Evolutionary conservation across 2,888 invertebrate genomes (phyloP).

Genomic region (Tenthredo distinguenda): DNA sequence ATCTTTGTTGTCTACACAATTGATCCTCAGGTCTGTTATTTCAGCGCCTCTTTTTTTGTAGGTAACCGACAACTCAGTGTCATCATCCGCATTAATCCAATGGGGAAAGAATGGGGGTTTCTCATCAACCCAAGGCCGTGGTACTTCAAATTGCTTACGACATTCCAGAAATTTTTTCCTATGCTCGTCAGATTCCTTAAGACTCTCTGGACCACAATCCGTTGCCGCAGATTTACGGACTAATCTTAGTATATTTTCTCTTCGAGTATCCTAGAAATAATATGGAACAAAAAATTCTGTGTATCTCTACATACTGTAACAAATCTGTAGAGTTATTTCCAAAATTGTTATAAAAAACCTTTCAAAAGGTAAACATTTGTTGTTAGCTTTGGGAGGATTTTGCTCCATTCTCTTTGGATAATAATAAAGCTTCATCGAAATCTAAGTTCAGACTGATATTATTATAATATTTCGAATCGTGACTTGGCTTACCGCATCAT

Average conservation of each 20-base stretch:
- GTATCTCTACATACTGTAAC: neutral
- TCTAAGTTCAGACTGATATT: neutral
- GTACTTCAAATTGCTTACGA: conserved; percentile 43
- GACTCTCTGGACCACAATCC: neutral
- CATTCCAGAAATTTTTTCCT: conserved; percentile 38
- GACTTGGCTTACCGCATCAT: conserved; percentile 20
- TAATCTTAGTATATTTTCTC: conserved; percentile 23
- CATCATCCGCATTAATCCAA: conserved; percentile 36
- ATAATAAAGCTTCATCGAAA: neutral
- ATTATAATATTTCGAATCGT: neutral
- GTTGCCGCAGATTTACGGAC: conserved; percentile 22
- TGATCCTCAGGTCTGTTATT: conserved; percentile 40
- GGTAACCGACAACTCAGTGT: conserved; percentile 4
- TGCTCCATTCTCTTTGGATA: neutral
- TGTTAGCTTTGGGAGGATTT: neutral
- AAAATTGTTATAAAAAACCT: neutral
- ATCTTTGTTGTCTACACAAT: neutral
- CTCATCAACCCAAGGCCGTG: neutral
- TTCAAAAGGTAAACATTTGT: neutral
- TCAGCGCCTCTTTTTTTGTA: conserved; percentile 28
- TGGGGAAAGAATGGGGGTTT: conserved; percentile 39
- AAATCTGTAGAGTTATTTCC: neutral
- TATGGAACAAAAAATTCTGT: neutral
- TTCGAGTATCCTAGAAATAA: conserved; percentile 5
- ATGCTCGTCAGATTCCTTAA: conserved; percentile 12